A percentile compares a stretch with the other conserved stretches of the same genome.
These are phyloP conservation scores for Eudyptes chrysolophus DNA, from an alignment of 2,113 vertebrate genomes.

Conservation along the genomic window DNA sequence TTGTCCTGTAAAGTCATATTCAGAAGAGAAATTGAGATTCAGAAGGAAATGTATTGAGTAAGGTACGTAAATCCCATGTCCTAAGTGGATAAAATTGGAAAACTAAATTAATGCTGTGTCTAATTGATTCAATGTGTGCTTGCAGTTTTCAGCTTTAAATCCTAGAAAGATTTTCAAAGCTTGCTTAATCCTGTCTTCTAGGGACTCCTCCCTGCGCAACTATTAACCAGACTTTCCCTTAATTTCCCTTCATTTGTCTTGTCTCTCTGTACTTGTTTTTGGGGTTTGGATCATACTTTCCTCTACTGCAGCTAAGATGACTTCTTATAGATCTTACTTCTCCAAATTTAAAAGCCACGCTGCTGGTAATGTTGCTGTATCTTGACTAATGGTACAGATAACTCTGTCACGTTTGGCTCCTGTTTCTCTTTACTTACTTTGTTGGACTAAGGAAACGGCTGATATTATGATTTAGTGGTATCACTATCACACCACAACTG, in stretches of 20 bases:
- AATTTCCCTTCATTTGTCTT: background rate
- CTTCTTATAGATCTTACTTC: background rate
- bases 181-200: background rate
- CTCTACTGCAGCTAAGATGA: background rate
- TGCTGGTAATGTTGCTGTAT: background rate
- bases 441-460: background rate
- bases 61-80: conserved; percentile 1
- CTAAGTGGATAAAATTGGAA: conserved; percentile 33
- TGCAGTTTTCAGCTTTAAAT: background rate
- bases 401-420: background rate
- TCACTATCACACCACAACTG: no score
- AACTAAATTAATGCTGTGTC: background rate
- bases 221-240: background rate
- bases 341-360: background rate
- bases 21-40: background rate
- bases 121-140: background rate
- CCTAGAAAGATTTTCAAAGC: background rate
- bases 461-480: background rate
- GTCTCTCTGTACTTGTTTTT: background rate
- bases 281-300: background rate
- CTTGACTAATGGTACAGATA: background rate
- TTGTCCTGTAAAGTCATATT: background rate
- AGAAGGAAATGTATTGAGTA: background rate
- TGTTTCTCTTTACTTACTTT: background rate
- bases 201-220: background rate